Percentiles rank a stretch among this genome's conserved stretches.
These are phyloP conservation scores for Buceros bicornis DNA, from an alignment of 2,797 vertebrate genomes.

Conservation along the genomic window DNA sequence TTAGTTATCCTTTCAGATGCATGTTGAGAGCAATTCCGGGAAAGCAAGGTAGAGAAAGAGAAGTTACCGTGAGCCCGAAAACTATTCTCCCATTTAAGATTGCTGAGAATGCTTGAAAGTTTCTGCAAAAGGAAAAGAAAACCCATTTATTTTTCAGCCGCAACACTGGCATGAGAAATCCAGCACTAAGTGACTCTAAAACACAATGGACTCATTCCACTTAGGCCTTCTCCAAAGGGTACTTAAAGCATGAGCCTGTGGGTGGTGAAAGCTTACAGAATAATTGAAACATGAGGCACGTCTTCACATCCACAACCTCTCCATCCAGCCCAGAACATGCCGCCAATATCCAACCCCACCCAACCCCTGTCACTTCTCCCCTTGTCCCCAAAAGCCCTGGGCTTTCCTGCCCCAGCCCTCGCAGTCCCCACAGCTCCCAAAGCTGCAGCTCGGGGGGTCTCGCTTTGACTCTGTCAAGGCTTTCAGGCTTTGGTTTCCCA, in stretches of 20 bases:
- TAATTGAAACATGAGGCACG: neutral
- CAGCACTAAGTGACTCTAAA: neutral
- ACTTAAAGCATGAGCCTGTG: neutral
- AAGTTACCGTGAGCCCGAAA: neutral
- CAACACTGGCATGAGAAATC: neutral
- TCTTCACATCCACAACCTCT: neutral
- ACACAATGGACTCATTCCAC: neutral
- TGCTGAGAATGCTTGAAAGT: constrained; percentile 4
- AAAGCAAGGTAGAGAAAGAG: neutral
- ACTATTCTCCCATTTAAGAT: neutral
- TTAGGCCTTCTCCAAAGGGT: neutral
- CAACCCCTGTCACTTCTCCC: neutral
- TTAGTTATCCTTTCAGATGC: constrained; percentile 22
- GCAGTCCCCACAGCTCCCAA: neutral
- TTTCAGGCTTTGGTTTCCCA: neutral
- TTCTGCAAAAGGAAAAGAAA: constrained; percentile 19
- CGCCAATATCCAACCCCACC: neutral
- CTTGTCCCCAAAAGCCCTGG: neutral
- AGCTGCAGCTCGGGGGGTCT: neutral
- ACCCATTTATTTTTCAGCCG: neutral
- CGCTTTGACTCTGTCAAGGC: fast-evolving
- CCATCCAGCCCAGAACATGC: neutral
- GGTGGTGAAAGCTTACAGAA: neutral
- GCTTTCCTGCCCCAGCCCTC: neutral
- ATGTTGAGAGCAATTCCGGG: neutral